phyloP scores from a whole-genome alignment of 2,113 vertebrate species.

The Crotalus helleri region DNA sequence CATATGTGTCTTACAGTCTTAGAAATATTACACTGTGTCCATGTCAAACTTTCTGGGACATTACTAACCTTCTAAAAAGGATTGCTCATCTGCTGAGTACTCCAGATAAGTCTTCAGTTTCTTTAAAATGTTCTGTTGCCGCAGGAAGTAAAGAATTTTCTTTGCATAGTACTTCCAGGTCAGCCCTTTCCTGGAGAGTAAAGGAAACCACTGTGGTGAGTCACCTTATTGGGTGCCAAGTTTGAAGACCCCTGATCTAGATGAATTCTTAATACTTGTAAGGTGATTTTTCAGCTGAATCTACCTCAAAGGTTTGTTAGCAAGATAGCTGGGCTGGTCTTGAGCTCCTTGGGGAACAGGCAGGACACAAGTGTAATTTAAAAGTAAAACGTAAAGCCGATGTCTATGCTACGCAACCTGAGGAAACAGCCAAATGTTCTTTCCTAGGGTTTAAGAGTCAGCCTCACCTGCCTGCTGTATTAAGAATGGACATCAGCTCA shows the following conservation, averaged over 20 bases:
- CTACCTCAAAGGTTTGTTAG: not conserved
- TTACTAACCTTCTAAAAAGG: constrained; percentile 83
- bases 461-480: constrained; percentile 88
- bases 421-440: not conserved
- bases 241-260: not conserved
- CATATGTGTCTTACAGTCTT: not conserved
- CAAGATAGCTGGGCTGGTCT: not conserved
- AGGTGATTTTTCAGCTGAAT: not conserved
- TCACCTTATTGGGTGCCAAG: too few relatives aligned
- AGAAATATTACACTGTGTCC: not conserved
- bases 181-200: constrained; percentile 82
- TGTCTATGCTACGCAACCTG: not conserved
- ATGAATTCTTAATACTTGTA: not conserved
- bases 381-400: not conserved
- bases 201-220: constrained; percentile 19
- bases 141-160: constrained; percentile 96
- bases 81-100: constrained; percentile 79
- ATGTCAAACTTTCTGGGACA: not conserved
- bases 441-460: not conserved
- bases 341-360: not conserved
- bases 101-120: constrained; percentile 89
- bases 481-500: constrained; percentile 91
- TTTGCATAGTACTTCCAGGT: constrained; percentile 97
- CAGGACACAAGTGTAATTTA: not conserved
- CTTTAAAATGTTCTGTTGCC: constrained; percentile 90